phyloP scores from a whole-genome alignment of 2,797 vertebrate species.

The Tapirus indicus region DNA sequence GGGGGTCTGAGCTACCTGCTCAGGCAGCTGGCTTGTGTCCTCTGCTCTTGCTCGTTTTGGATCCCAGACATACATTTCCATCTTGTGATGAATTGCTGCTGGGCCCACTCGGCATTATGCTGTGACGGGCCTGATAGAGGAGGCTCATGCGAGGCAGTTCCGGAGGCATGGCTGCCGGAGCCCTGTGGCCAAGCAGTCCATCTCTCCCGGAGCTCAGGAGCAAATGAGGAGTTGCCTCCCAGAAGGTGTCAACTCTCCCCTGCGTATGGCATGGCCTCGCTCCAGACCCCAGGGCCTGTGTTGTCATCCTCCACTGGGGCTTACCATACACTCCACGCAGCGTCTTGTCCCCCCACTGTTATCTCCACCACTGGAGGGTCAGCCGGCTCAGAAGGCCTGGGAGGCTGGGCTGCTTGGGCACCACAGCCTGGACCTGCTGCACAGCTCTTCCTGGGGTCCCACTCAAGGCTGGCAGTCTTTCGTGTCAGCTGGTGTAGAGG shows the following conservation, averaged over 20 bases:
- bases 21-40: neutral
- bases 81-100: neutral
- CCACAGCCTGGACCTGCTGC: neutral
- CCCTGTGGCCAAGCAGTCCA: neutral
- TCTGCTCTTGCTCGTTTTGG: neutral
- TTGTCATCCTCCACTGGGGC: neutral
- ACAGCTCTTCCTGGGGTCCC: neutral
- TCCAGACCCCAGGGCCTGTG: too few species aligned
- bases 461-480: neutral
- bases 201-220: neutral
- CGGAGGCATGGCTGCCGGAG: too few species aligned
- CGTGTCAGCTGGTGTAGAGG: too few species aligned
- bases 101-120: neutral
- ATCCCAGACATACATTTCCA: neutral
- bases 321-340: fast-evolving
- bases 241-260: neutral
- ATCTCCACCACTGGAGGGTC: neutral
- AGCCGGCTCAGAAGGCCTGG: neutral
- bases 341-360: too few species aligned
- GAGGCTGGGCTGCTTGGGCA: too few species aligned
- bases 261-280: neutral
- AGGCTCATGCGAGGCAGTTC: neutral
- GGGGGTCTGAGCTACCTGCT: neutral
- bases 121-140: neutral
- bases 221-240: neutral